Evolutionary conservation across 2,888 invertebrate genomes (phyloP), one percentile per base, ranked within the genome.

Genomic region (Ophion ellenae): DNA sequence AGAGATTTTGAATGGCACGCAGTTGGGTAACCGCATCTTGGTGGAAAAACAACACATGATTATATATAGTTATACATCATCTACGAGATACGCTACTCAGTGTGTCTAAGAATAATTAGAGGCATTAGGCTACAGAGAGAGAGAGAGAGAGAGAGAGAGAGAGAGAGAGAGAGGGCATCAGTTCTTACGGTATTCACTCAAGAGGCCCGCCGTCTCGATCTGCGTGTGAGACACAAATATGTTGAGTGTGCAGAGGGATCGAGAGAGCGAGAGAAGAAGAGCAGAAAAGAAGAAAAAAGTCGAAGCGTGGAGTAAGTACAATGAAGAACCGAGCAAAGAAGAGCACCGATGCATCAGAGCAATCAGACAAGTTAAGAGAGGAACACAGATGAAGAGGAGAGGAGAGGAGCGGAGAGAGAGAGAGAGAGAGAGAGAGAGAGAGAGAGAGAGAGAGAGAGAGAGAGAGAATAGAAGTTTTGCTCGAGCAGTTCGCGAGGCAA

Each of bases 401-500:
- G 36, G 67, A 67, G n/a, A 17, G 2, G 53, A n/a, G 32, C 1
- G 2, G 53, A n/a, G 32, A 4, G 32, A 32, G 32, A 32, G 32
- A 32, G 32, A 32, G 32, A 32, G 32, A 28, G 20, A 45, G 45
- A 32, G 32, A 32, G 32, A 32, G 32, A 74, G 70, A 47, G 69
- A 78, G 14, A 53, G n/a, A 47, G 47, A 82, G 80, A 75, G 61
- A 63, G 20, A 57, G 78, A 70, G 74, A 84, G 82, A 74, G 82
- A 40, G 82, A 82, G 80, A 85, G 83, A 86, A 83, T 74, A 83
- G 84, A 90, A 88, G 89, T 88, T 81, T 63, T 67, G 66, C 77
- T 63, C 83, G 83, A 76, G 36, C 74, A 73, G 66, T 89, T 87
- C 11, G 69, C 89, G 89, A 90, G 91, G 90, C 92, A 92, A 91